These are phyloP conservation scores for Euplexia lucipara DNA, from an alignment of 2,888 invertebrate species.

Conservation along the genomic window DNA sequence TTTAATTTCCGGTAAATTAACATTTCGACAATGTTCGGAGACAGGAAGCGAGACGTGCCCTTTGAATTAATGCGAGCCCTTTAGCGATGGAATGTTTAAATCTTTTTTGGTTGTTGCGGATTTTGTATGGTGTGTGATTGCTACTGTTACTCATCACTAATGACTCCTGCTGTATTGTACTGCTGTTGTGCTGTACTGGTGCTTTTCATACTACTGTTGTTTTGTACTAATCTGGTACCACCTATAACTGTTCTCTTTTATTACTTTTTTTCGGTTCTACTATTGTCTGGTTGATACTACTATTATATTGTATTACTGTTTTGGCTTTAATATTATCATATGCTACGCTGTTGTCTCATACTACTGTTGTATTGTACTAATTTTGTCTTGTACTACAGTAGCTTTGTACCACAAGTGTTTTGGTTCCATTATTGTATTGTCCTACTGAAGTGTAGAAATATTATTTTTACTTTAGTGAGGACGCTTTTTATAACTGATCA, in stretches of 20 bases:
- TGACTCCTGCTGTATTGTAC: neutral
- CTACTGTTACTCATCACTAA: conserved; percentile 2
- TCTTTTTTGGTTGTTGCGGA: conserved; percentile 51
- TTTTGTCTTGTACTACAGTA: neutral
- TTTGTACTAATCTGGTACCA: too few species aligned
- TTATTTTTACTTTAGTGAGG: too few species aligned
- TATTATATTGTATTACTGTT: neutral
- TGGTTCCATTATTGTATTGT: too few species aligned
- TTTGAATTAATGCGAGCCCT: conserved; percentile 80
- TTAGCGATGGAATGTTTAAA: conserved; percentile 62
- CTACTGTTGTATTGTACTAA: neutral
- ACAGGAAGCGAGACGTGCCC: conserved; percentile 82
- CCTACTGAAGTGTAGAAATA: too few species aligned
- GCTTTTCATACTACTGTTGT: neutral
- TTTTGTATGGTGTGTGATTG: conserved; percentile 32
- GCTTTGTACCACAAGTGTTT: too few species aligned
- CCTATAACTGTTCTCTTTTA: neutral
- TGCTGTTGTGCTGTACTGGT: neutral
- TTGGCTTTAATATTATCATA: too few species aligned
- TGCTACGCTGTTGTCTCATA: neutral
- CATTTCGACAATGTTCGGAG: conserved; percentile 84
- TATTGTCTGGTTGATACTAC: too few species aligned
- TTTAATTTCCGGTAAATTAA: conserved; percentile 91
- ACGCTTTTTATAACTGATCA: too few species aligned
- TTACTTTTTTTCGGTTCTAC: neutral